phyloP scores from a whole-genome alignment of 2,113 vertebrate genomes.

The Upupa epops region DNA sequence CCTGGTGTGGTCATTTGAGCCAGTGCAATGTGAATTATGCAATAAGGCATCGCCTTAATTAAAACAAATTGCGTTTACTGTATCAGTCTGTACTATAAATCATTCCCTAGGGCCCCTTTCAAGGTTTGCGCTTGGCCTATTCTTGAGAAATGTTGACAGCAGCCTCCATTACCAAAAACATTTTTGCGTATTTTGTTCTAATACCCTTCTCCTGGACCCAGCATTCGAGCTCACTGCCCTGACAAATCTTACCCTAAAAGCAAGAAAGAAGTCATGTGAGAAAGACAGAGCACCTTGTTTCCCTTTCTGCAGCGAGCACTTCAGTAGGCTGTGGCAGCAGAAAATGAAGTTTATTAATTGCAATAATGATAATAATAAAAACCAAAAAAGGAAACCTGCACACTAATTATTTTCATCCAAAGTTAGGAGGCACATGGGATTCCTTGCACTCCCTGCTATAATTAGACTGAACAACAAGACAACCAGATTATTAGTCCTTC shows the following conservation, averaged over 20 bases:
- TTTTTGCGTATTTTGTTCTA: conserved; percentile 40
- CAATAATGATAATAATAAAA: conserved; percentile 30
- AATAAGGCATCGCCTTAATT: conserved; percentile 77
- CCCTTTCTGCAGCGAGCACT: not conserved
- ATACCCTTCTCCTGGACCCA: not conserved
- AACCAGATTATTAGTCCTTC: conserved; percentile 58
- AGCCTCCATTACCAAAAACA: conserved; percentile 43
- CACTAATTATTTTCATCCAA: conserved; percentile 52
- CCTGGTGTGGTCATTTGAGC: conserved; percentile 67
- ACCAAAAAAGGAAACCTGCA: conserved; percentile 8
- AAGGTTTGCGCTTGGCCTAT: conserved; percentile 45
- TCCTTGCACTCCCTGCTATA: conserved; percentile 35
- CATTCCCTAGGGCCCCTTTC: conserved; percentile 63
- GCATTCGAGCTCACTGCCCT: not conserved
- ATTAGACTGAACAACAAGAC: conserved; percentile 61
- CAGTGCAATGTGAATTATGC: conserved; percentile 72
- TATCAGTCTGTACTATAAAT: conserved; percentile 66
- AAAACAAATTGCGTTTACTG: conserved; percentile 76
- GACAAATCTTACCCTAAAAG: not conserved
- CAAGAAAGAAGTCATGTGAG: not conserved
- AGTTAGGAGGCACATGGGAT: conserved; percentile 48
- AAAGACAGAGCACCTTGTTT: not conserved
- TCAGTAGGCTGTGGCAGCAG: not conserved
- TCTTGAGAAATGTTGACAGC: conserved; percentile 74
- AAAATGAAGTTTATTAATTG: conserved; percentile 36